These are phyloP conservation scores for Choloepus hoffmanni DNA, from an alignment of 2,113 vertebrate genomes.

Conservation along the genomic window DNA sequence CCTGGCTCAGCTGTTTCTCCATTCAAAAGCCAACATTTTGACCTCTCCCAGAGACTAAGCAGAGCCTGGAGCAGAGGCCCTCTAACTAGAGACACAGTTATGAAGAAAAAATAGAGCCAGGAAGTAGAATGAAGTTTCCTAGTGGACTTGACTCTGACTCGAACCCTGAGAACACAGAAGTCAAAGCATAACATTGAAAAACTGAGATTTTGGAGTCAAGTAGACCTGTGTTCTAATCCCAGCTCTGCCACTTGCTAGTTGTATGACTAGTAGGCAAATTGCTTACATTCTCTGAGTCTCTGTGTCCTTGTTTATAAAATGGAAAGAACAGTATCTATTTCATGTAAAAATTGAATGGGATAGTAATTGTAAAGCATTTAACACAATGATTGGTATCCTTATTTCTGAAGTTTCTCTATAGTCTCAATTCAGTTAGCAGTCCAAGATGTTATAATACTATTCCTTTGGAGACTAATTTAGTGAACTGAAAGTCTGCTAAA, in stretches of 20 bases:
- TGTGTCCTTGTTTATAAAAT: background rate
- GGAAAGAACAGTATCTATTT: background rate
- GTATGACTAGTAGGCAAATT: background rate
- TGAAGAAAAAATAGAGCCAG: background rate
- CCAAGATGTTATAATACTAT: background rate
- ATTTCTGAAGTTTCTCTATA: slow-evolving; percentile 33
- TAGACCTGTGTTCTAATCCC: background rate
- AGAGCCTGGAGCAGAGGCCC: background rate
- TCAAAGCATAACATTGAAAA: background rate
- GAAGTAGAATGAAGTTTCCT: background rate
- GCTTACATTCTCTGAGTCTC: background rate
- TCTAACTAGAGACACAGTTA: background rate
- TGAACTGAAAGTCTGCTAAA: background rate
- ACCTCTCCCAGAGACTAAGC: background rate
- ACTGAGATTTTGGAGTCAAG: background rate
- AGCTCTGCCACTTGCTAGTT: background rate
- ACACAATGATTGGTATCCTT: background rate
- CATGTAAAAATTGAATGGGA: background rate
- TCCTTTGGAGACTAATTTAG: background rate
- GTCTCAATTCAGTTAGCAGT: background rate
- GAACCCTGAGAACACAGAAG: background rate
- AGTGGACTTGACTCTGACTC: background rate
- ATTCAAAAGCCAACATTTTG: background rate
- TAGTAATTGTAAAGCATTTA: slow-evolving; percentile 31
- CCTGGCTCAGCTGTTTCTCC: background rate